phyloP scores from a whole-genome alignment of 1,140 invertebrate species.

The Asbolus verrucosus region DNA sequence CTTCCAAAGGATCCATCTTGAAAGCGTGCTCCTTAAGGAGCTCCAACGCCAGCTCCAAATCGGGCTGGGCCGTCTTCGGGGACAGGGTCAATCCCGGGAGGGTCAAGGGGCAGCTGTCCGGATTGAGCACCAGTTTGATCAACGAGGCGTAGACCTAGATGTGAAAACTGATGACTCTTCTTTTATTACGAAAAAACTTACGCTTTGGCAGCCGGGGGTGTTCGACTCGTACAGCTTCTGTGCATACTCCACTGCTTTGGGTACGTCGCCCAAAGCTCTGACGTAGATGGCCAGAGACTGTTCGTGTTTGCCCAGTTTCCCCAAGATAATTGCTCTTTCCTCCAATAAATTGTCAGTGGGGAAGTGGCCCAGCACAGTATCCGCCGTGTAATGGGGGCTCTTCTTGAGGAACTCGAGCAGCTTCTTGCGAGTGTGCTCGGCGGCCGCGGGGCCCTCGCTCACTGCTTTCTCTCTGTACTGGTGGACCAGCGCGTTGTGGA shows the following conservation, averaged over 20 bases:
- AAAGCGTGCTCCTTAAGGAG: slow-evolving; percentile 85
- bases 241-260: slow-evolving; percentile 88
- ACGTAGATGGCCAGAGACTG: slow-evolving; percentile 94
- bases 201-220: slow-evolving; percentile 50
- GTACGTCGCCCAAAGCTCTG: slow-evolving; percentile 81
- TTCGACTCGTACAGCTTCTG: slow-evolving; percentile 71
- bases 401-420: slow-evolving; percentile 86
- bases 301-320: slow-evolving; percentile 90
- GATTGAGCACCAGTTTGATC: slow-evolving; percentile 75
- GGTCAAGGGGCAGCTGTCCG: slow-evolving; percentile 67
- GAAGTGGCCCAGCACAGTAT: slow-evolving; percentile 89
- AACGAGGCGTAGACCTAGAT: slow-evolving; percentile 76
- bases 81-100: slow-evolving; percentile 69
- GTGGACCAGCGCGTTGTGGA: slow-evolving; percentile 92
- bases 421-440: slow-evolving; percentile 78
- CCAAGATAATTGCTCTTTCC: slow-evolving; percentile 93
- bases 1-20: slow-evolving; percentile 83
- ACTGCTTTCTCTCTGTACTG: slow-evolving; percentile 81
- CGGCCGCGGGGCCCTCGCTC: slow-evolving; percentile 69
- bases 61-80: slow-evolving; percentile 72
- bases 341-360: slow-evolving; percentile 88
- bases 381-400: slow-evolving; percentile 87
- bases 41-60: slow-evolving; percentile 81
- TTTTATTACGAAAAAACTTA: too few species aligned
- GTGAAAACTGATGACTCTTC: too few species aligned